Conservation (phyloP, 1,140 invertebrate species). For the Euborellia annulipes region DNA sequence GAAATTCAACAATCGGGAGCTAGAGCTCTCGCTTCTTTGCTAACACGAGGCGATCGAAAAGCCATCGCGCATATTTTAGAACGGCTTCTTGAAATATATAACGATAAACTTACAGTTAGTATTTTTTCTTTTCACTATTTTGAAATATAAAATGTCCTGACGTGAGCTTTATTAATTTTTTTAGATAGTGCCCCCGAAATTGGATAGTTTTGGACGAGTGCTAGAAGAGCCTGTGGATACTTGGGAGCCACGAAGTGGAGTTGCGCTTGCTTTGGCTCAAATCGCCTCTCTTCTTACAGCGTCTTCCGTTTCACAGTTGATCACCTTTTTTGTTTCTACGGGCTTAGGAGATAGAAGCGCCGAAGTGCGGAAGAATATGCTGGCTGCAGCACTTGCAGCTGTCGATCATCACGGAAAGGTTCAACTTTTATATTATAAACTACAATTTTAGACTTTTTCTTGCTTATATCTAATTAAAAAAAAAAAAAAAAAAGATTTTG, state of each 20-base stretch:
- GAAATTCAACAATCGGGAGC: conserved; percentile 65
- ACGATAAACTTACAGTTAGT: conserved; percentile 50
- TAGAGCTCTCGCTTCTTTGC: conserved; percentile 49
- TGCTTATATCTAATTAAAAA: not conserved
- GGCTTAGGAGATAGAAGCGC: conserved; percentile 74
- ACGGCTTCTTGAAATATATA: conserved; percentile 55
- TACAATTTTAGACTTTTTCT: conserved; percentile 10
- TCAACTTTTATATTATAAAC: conserved; percentile 21
- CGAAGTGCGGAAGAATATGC: conserved; percentile 75
- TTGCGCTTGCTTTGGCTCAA: conserved; percentile 63
- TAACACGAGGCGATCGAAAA: conserved; percentile 37
- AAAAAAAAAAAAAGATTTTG: not conserved
- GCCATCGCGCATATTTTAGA: conserved; percentile 40
- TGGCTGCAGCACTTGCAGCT: conserved; percentile 77
- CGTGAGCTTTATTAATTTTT: conserved; percentile 10
- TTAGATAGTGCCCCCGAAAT: conserved; percentile 65
- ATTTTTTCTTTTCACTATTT: not conserved
- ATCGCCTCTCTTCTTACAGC: conserved; percentile 52
- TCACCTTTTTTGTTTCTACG: conserved; percentile 71
- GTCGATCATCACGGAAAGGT: conserved; percentile 86
- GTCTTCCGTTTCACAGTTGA: conserved; percentile 47
- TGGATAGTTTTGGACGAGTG: conserved; percentile 85
- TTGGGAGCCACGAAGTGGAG: conserved; percentile 76
- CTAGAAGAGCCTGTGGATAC: conserved; percentile 68
- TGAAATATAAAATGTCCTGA: not conserved